Evolutionary conservation across 2,797 vertebrate species (phyloP).

Genomic region (Otolemur crassicaudatus): DNA sequence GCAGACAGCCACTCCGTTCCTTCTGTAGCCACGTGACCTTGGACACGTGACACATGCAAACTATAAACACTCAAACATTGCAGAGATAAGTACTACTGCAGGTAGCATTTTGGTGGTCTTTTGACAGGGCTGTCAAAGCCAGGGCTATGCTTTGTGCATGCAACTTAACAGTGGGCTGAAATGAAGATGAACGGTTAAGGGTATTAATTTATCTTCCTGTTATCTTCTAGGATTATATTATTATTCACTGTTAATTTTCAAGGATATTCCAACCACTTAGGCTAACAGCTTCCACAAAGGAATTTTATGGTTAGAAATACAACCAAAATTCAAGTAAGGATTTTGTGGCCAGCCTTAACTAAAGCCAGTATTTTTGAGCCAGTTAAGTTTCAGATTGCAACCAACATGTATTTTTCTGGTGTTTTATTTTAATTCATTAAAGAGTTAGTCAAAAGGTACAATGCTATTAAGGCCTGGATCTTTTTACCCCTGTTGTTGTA

Average conservation of each 20-base stretch:
- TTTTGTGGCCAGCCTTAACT: not conserved
- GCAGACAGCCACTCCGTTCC: not conserved
- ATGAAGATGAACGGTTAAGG: not conserved
- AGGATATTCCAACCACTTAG: not conserved
- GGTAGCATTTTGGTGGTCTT: not conserved
- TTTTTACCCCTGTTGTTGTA: not conserved
- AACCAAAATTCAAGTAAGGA: not conserved
- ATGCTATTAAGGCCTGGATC: not conserved
- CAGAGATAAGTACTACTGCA: not conserved
- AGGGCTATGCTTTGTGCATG: not conserved
- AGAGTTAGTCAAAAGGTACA: not conserved
- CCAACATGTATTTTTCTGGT: not conserved
- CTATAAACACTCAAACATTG: not conserved
- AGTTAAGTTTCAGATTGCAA: not conserved
- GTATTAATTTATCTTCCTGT: not conserved
- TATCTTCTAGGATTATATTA: not conserved
- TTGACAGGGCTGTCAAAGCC: not conserved
- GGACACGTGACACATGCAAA: not conserved
- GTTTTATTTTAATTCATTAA: not conserved
- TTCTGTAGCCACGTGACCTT: not conserved
- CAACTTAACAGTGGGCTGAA: not conserved
- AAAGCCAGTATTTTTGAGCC: not conserved
- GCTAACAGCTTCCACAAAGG: not conserved
- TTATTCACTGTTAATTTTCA: not conserved
- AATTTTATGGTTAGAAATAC: conserved; percentile 11